Conservation (phyloP, 2,113 vertebrate genomes). For the Chloroceryle aenea region DNA sequence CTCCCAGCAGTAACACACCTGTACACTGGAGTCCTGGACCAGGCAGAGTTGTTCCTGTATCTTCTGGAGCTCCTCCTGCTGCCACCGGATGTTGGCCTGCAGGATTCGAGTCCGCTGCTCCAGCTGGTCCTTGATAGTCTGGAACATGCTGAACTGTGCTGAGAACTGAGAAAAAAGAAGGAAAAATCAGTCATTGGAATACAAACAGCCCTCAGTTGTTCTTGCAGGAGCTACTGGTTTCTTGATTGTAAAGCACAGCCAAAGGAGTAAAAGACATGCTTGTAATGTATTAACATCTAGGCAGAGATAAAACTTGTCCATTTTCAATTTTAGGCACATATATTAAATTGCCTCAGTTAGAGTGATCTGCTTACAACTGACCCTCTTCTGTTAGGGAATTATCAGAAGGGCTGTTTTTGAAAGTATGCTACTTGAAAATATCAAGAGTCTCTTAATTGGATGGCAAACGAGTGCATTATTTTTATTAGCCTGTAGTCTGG, state of each 20-base stretch:
- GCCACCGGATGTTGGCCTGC: slow-evolving; percentile 84
- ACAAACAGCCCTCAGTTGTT: not conserved
- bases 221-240: not conserved
- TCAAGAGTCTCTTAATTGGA: not conserved
- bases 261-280: not conserved
- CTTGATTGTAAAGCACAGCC: not conserved
- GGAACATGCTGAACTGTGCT: slow-evolving; percentile 79
- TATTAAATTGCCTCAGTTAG: not conserved
- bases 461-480: not conserved
- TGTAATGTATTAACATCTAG: not conserved
- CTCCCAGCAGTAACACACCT: slow-evolving; percentile 55
- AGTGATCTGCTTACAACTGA: not conserved
- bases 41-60: slow-evolving; percentile 83
- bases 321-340: not conserved
- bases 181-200: not conserved
- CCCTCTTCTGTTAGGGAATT: not conserved
- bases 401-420: not conserved
- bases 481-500: not conserved
- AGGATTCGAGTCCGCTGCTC: slow-evolving; percentile 80
- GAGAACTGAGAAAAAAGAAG: slow-evolving; percentile 66
- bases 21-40: slow-evolving; percentile 79
- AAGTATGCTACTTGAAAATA: not conserved
- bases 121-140: slow-evolving; percentile 82
- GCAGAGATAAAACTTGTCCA: not conserved
- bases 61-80: slow-evolving; percentile 84